Base-by-base conservation (phyloP, 1,140 invertebrate genomes). In the Bilobella aurantiaca region DNA sequence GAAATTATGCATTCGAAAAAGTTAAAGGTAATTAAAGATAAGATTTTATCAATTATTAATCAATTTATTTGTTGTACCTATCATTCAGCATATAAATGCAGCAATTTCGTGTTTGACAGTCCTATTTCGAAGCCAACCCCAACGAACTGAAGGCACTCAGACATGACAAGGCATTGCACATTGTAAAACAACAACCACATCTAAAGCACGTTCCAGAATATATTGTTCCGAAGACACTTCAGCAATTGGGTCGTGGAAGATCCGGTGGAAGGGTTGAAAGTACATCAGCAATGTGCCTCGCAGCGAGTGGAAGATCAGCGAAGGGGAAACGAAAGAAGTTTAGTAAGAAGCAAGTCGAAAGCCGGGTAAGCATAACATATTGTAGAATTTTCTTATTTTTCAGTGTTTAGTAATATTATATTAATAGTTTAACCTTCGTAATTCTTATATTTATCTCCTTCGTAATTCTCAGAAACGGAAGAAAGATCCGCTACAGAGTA, bases 81-180 rank as follows among this genome's bases (percentile, higher is more conserved):
- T n/a, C n/a, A n/a, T n/a, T n/a, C n/a, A n/a, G n/a, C n/a, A n/a
- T n/a, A n/a, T n/a, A n/a, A n/a, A n/a, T n/a, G 16, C 1, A 46
- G 59, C 8, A 2, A 37, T 53, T 70, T 37, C 28, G 34, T 63
- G 69, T 66, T 28, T 76, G 75, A 0, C 76, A 89, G 84, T 84
- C 87, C 12, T 97, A 93, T 77, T 98, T 99, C 78, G 88, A 94
- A 74, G 90, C 96, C 67, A 96, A 98, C 79, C 93, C 96, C 0
- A 82, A 84, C 30, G 96, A 99, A 77, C 77, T 95, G 18, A 84
- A 91, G 71, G 85, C 93, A 0, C 78, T 99, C 3, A 80, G 92
- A 18, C 92, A 98, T 75, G 96, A 99, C 73, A 94, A 92, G 77
- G 86, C 89, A 0, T 76, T 94, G n/a, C 90, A 91, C 73, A 89